These are phyloP conservation scores for Neuroterus valhalla DNA, from an alignment of 1,140 invertebrate species.

Conservation along the genomic window DNA sequence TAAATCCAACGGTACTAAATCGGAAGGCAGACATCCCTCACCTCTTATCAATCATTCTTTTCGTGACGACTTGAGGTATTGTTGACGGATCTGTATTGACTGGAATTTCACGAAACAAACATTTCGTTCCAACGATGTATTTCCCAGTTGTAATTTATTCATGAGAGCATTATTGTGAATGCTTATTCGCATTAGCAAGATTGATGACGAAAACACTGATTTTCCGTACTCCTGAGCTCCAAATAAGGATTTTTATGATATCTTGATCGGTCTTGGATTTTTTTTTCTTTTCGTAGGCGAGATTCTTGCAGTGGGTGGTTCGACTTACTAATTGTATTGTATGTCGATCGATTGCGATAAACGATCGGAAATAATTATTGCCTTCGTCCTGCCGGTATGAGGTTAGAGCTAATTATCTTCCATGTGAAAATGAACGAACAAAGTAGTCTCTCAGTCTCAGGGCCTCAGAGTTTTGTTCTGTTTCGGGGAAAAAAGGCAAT, in stretches of 20 bases:
- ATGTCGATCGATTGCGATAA: neutral
- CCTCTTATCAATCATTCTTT: neutral
- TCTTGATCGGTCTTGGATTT: conserved; percentile 22
- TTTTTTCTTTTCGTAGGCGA: conserved; percentile 20
- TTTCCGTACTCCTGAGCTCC: neutral
- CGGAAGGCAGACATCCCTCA: too few relatives aligned
- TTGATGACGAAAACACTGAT: conserved; percentile 25
- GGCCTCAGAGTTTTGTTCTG: too few relatives aligned
- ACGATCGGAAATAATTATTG: conserved; percentile 1
- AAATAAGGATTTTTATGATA: conserved; percentile 23
- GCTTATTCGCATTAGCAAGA: conserved; percentile 9
- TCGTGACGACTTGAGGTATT: neutral
- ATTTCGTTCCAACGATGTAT: neutral
- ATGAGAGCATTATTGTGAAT: neutral
- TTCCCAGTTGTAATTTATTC: conserved; percentile 4
- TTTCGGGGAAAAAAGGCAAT: too few relatives aligned
- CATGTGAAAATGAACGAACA: too few relatives aligned
- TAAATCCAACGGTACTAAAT: too few relatives aligned
- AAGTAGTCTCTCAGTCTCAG: too few relatives aligned
- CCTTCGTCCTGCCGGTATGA: neutral
- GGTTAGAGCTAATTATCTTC: neutral
- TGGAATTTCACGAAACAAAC: neutral
- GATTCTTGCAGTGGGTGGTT: neutral
- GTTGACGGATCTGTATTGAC: neutral
- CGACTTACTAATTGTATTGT: conserved; percentile 2